Conservation (phyloP, 2,888 invertebrate species). For the Eupithecia centaureata region DNA sequence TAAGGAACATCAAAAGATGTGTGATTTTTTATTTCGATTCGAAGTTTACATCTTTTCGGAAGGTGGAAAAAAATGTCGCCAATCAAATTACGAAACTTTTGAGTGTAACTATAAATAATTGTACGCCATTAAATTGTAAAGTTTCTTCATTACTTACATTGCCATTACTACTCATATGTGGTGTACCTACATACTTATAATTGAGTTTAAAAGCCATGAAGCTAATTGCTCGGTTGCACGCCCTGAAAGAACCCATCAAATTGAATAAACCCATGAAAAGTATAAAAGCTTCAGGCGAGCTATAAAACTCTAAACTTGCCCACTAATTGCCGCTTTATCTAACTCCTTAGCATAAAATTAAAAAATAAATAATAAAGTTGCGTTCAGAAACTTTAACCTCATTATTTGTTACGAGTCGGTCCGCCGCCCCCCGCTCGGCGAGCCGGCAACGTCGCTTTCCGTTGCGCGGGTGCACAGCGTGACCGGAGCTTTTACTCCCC, state of each 20-base stretch:
- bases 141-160: background rate
- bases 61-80: too few species aligned
- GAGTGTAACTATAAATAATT: too few species aligned
- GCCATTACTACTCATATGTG: background rate
- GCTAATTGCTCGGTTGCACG: background rate
- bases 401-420: constrained; percentile 68
- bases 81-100: too few species aligned
- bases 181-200: background rate
- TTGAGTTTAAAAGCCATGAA: background rate
- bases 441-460: constrained; percentile 78
- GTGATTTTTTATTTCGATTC: too few species aligned
- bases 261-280: background rate
- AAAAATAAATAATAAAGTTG: constrained; percentile 64
- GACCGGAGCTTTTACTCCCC: constrained; percentile 60
- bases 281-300: constrained; percentile 28
- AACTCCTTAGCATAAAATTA: constrained; percentile 45
- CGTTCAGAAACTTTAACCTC: constrained; percentile 82
- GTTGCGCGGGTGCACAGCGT: constrained; percentile 54
- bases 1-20: too few species aligned
- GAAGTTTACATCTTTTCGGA: too few species aligned
- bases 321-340: constrained; percentile 44
- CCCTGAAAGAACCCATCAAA: constrained; percentile 3
- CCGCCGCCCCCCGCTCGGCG: constrained; percentile 52
- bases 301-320: constrained; percentile 33
- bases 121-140: background rate